phyloP scores from a whole-genome alignment of 2,888 invertebrate species.

The Drymonia ruficornis region DNA sequence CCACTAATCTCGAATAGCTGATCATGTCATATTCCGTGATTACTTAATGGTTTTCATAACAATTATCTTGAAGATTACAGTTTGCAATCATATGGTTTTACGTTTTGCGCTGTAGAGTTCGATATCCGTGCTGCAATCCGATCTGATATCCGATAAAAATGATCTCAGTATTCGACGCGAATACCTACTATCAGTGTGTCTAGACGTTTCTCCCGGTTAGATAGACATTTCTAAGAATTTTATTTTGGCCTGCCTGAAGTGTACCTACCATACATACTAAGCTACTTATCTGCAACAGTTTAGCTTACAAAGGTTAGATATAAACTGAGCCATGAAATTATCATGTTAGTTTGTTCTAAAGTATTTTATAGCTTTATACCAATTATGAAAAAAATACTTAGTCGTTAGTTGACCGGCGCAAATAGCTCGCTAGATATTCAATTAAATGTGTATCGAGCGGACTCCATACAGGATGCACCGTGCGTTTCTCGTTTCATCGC shows the following conservation, averaged over 20 bases:
- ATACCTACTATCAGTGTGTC: conserved; percentile 7
- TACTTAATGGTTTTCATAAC: background rate
- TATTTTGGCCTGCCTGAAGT: background rate
- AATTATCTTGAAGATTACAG: background rate
- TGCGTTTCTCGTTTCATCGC: no score
- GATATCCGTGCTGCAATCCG: background rate
- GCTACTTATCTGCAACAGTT: no score
- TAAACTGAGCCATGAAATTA: no score
- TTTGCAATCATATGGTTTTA: background rate
- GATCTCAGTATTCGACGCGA: conserved; percentile 7
- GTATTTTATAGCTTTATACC: no score
- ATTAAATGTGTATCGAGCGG: no score
- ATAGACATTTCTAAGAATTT: background rate
- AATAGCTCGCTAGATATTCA: no score
- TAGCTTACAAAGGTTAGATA: no score
- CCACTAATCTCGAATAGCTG: conserved; percentile 9
- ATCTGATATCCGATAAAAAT: conserved; percentile 7
- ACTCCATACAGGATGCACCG: no score
- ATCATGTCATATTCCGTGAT: background rate
- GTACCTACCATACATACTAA: no score
- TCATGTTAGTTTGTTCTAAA: no score
- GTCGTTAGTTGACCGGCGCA: no score
- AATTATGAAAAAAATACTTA: no score
- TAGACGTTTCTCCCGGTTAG: conserved; percentile 11
- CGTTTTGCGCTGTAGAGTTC: background rate